Base-by-base conservation (phyloP, 2,888 invertebrate genomes). In the Lampropteryx suffumata region DNA sequence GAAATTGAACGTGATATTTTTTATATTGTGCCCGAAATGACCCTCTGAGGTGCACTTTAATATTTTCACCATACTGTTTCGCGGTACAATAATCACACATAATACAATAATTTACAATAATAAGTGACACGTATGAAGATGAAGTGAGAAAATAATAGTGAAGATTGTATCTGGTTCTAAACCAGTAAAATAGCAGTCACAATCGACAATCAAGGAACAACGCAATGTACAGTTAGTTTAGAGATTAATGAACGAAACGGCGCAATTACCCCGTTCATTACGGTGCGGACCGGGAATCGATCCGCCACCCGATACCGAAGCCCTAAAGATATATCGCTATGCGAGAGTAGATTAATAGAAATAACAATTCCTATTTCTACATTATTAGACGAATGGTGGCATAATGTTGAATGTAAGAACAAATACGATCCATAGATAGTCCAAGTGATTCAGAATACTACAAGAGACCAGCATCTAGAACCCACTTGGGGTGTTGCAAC, bases 221-320 rank as follows among this genome's bases (percentile, higher is more conserved):
- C 33, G 44, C 30, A 49, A 30, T 11, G 39, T 17, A 39, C 34
- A 37, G 46, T 41, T 42, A 42, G 47, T 32, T 43, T 28, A 44
- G 50, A 51, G 45, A 57, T 57, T 45, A 55, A 59, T 59, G 48
- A 36, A 50, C 34, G 53, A 48, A 45, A 58, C 43, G 41, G 45
- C 42, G 52, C 55, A 55, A 59, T 58, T 57, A 56, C 62, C 30
- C 49, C 52, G 55, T 57, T 53, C 60, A 61, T 59, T 59, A 40
- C 24, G 35, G 40, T 42, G 48, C 44, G 47, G 55, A 33, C 28
- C 40, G 44, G 48, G 48, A 48, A 53, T 49, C 40, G 55, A 59
- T 55, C 50, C 44, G 69, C 49, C 59, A 79, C 50, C 54, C 55
- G 75, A 80, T 75, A 76, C 65, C 8, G 79, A 80, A 80, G 74